Evolutionary conservation across 2,797 vertebrate species (phyloP).

Genomic region (Acrocephalus scirpaceus): DNA sequence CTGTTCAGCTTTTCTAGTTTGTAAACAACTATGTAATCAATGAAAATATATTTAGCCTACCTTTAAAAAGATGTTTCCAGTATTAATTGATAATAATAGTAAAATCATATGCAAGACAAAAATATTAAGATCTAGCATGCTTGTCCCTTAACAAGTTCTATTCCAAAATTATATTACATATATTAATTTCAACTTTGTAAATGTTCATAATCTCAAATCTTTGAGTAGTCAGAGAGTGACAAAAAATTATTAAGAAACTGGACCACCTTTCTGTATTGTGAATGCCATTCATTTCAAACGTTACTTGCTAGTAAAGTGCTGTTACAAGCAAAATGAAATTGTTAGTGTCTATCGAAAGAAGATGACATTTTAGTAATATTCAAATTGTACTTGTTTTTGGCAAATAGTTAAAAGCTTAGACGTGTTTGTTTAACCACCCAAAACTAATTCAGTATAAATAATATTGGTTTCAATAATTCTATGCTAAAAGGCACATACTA

Average conservation of each 20-base stretch:
- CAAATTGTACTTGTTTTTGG: constrained; percentile 65
- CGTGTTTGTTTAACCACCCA: constrained; percentile 49
- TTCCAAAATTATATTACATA: constrained; percentile 60
- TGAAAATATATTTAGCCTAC: constrained; percentile 65
- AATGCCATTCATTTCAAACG: constrained; percentile 40
- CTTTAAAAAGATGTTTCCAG: constrained; percentile 42
- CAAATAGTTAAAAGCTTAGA: constrained; percentile 70
- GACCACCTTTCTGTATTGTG: constrained; percentile 7
- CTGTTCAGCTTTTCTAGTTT: constrained; percentile 30
- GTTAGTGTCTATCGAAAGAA: constrained; percentile 54
- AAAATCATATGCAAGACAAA: constrained; percentile 69
- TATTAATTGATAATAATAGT: constrained; percentile 52
- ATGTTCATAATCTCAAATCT: constrained; percentile 48
- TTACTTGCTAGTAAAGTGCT: constrained; percentile 70
- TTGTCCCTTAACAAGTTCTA: constrained; percentile 61
- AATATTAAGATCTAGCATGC: constrained; percentile 63
- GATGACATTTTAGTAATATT: constrained; percentile 54
- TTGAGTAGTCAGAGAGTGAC: constrained; percentile 21
- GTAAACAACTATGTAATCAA: constrained; percentile 60
- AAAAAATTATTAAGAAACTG: constrained; percentile 36
- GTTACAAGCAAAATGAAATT: constrained; percentile 57
- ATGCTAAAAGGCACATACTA: constrained; percentile 80
- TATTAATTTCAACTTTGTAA: constrained; percentile 65
- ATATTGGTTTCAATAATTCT: constrained; percentile 61
- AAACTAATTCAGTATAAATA: constrained; percentile 70